Evolutionary conservation across 2,888 invertebrate species (phyloP).

Genomic region (Callyntrura sp.): DNA sequence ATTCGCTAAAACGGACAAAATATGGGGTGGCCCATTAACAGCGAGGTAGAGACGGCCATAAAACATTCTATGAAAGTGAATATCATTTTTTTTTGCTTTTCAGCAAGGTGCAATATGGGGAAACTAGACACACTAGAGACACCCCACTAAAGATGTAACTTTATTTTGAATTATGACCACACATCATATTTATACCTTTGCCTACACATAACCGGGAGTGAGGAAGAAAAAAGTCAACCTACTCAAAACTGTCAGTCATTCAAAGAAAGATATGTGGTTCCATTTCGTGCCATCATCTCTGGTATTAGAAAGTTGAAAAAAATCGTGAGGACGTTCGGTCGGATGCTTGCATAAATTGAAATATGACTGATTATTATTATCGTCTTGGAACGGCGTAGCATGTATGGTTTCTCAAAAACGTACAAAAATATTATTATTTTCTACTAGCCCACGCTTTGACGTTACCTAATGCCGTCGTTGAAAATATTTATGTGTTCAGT

Average conservation of each 20-base stretch:
- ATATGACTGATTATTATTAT: constrained; percentile 39
- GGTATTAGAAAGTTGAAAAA: constrained; percentile 8
- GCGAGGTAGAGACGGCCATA: too few species aligned
- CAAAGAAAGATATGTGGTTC: background rate
- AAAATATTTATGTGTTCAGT: constrained; percentile 15
- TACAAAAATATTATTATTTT: constrained; percentile 1
- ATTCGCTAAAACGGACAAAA: background rate
- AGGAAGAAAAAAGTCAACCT: background rate
- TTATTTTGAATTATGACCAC: background rate
- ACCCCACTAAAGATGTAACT: background rate
- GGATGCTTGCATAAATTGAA: constrained; percentile 15
- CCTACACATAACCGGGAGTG: background rate
- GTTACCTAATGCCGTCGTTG: background rate
- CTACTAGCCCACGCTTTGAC: background rate
- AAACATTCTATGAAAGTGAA: too few species aligned
- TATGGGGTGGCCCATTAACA: background rate
- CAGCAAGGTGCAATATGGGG: background rate
- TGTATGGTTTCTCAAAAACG: constrained; percentile 13
- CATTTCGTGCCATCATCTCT: constrained; percentile 3
- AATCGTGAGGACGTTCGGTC: background rate
- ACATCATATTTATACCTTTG: too few species aligned
- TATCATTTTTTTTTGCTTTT: background rate
- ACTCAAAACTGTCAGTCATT: constrained; percentile 26
- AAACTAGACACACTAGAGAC: constrained; percentile 25
- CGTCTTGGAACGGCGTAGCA: background rate